Evolutionary conservation across 2,888 invertebrate genomes (phyloP), one percentile per base, ranked within the genome.

Genomic region (Portevinia maculata): DNA sequence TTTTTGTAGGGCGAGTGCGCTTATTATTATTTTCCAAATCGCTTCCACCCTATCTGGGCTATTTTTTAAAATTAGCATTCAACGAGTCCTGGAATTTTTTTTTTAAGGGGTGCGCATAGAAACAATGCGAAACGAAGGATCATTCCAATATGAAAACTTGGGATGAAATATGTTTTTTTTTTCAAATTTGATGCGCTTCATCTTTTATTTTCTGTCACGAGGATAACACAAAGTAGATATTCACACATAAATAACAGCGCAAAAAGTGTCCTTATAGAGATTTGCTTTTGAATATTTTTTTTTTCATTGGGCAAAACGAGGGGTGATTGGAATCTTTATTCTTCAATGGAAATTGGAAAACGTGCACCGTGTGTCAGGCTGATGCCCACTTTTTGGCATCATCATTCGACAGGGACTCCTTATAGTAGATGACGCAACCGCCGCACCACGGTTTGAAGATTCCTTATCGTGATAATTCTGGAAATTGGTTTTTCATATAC

Each of bases 401-500:
- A 53, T n/a, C 65, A 69, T 52, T 65, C n/a, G 13, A 24, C 9
- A 60, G 13, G 24, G 19, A 65, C 50, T 46, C 55, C 73, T 62
- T 62, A 57, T 48, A 41, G 73, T 24, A 71, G 67, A 78, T 83
- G 78, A 83, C 83, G 71, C 71, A 48, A 67, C 30, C 37, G 37
- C 41, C 39, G 13, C 55, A 69, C 60, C 62, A 69, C 57, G 44
- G 53, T 76, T 75, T 70, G 39, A 50, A 83, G 83, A 78, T 83
- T 67, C 78, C 78, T 73, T 62, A 78, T 73, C 62, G 71, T 67
- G 83, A 83, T 83, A 83, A 78, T 65, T 71, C 65, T 71, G 78
- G 78, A 83, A 83, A 83, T 83, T 83, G 83, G 83, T 83, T 83
- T 83, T 83, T 83, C 83, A 83, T 83, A 83, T 46, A 83, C 83